Evolutionary conservation across 2,113 vertebrate species (phyloP).

Genomic region (Phyllostomus hastatus): DNA sequence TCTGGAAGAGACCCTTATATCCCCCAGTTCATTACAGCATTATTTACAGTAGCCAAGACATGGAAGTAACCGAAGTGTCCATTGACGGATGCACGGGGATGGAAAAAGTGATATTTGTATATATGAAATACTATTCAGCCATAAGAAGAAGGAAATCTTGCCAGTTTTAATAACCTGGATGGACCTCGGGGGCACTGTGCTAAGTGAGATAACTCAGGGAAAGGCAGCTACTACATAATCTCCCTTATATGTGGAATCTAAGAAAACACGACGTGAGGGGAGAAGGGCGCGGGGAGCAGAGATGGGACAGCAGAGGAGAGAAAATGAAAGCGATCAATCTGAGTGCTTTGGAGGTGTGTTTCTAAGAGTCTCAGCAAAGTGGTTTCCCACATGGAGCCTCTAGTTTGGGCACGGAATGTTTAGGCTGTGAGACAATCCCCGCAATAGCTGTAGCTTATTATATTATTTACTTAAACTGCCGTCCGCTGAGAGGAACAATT

Average conservation of each 20-base stretch:
- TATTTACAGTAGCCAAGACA: background rate
- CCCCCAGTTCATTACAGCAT: background rate
- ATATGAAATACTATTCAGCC: background rate
- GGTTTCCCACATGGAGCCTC: background rate
- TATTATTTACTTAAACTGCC: conserved; percentile 9
- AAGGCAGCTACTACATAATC: background rate
- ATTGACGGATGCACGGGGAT: background rate
- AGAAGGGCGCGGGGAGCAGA: background rate
- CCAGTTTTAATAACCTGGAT: background rate
- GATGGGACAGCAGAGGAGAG: background rate
- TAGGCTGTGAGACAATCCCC: background rate
- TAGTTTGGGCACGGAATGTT: background rate
- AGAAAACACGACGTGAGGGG: background rate
- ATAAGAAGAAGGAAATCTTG: background rate
- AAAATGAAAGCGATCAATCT: background rate
- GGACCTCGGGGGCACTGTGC: background rate
- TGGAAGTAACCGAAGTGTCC: background rate
- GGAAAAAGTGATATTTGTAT: background rate
- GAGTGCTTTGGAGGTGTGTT: background rate
- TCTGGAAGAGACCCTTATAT: background rate
- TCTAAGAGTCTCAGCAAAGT: background rate
- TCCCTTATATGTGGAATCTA: background rate
- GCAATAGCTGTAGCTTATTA: background rate
- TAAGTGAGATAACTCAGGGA: background rate
- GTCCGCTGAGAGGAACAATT: background rate